Percentiles rank a stretch among this genome's conserved stretches.
phyloP scores from a whole-genome alignment of 2,888 invertebrate species.

The Patella depressa region DNA sequence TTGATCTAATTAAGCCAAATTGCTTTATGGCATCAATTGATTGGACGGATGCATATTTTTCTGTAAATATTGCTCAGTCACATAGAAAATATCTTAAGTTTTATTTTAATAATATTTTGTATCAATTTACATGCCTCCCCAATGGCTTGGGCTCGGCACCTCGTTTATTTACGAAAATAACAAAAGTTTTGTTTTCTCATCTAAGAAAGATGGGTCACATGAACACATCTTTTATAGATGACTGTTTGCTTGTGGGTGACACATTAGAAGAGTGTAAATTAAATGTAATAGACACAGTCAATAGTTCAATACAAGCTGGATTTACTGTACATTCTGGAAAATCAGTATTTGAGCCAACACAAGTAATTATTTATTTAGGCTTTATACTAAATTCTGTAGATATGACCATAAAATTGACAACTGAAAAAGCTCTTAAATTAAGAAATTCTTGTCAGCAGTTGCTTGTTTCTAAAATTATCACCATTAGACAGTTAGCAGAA shows the following conservation, averaged over 20 bases:
- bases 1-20: constrained; percentile 4
- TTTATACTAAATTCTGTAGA: not conserved
- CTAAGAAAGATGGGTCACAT: not conserved
- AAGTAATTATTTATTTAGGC: not conserved
- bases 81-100: not conserved
- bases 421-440: constrained; percentile 26
- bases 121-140: not conserved
- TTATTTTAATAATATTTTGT: not conserved
- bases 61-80: constrained; percentile 6
- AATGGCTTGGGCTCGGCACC: not conserved
- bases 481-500: not conserved
- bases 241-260: not conserved
- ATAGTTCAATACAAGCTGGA: not conserved
- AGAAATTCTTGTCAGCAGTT: not conserved
- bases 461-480: not conserved
- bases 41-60: constrained; percentile 23
- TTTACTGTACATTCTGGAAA: not conserved
- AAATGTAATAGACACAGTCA: not conserved
- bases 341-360: constrained; percentile 11
- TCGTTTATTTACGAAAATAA: not conserved
- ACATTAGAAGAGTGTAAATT: not conserved
- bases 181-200: not conserved
- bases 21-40: constrained; percentile 21
- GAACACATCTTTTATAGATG: constrained; percentile 1
- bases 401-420: constrained; percentile 33